phyloP scores from a whole-genome alignment of 2,888 invertebrate species.

The Drosophila longiperda region DNA sequence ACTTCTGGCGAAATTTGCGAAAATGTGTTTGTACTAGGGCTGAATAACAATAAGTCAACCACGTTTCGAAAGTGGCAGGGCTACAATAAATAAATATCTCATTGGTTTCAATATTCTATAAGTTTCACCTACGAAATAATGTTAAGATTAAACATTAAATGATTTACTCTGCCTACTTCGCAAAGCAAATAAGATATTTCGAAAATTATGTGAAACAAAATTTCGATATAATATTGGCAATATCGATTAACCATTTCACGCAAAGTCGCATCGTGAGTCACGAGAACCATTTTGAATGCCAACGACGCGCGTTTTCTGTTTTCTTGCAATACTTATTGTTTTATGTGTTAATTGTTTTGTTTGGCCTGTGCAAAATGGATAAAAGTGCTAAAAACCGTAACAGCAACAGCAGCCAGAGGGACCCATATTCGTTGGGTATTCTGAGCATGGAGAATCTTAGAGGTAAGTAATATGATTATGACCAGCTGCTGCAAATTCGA shows the following conservation, averaged over 20 bases:
- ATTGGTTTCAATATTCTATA: neutral
- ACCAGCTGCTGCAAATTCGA: neutral
- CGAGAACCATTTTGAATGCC: conserved; percentile 52
- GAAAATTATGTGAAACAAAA: neutral
- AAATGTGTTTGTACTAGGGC: conserved; percentile 34
- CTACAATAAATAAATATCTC: neutral
- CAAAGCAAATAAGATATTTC: neutral
- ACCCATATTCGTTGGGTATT: conserved; percentile 72
- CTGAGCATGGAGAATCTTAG: conserved; percentile 77
- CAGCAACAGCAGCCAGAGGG: conserved; percentile 31
- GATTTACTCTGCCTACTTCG: neutral
- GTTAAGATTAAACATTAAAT: too few species aligned
- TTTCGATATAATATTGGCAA: conserved; percentile 6
- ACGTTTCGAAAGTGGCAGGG: conserved; percentile 51
- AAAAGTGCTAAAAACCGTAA: conserved; percentile 36
- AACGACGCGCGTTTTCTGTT: conserved; percentile 46
- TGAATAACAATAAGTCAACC: conserved; percentile 17
- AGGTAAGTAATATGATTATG: conserved; percentile 44
- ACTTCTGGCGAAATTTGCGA: conserved; percentile 31
- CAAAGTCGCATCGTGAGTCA: conserved; percentile 21
- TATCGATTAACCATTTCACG: neutral
- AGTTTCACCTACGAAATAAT: neutral
- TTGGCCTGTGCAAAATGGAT: conserved; percentile 47
- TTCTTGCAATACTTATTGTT: conserved; percentile 19
- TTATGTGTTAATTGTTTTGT: conserved; percentile 19